phyloP scores from a whole-genome alignment of 2,797 vertebrate species.

The Euthynnus affinis region DNA sequence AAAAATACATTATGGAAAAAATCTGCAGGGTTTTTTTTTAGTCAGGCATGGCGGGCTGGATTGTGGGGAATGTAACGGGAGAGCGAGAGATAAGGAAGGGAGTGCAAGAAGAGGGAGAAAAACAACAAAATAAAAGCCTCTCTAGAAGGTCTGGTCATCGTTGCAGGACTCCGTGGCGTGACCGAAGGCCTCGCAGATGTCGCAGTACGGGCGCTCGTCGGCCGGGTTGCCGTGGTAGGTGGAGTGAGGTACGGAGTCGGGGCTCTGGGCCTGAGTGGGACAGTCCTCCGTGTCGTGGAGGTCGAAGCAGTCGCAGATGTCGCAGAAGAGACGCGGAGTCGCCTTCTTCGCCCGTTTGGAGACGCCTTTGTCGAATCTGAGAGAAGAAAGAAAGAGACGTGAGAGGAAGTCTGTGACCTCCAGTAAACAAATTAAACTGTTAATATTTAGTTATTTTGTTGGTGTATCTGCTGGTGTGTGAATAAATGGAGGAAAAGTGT shows the following conservation, averaged over 20 bases:
- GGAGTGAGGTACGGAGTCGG: conserved; percentile 92
- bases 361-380: conserved; percentile 70
- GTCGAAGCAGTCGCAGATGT: conserved; percentile 98
- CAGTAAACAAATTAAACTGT: too few relatives aligned
- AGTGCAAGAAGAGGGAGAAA: too few relatives aligned
- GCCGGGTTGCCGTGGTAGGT: conserved; percentile 90
- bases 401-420: too few relatives aligned
- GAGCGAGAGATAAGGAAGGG: too few relatives aligned
- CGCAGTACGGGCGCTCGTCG: conserved; percentile 93
- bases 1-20: conserved; percentile 81
- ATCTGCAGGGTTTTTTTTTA: conserved; percentile 57
- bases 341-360: conserved; percentile 92
- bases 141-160: conserved; percentile 95
- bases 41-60: conserved; percentile 35
- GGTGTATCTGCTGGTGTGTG: too few relatives aligned
- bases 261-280: conserved; percentile 94
- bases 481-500: too few relatives aligned
- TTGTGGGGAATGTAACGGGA: not conserved
- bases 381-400: not conserved
- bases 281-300: conserved; percentile 98
- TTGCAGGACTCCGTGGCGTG: conserved; percentile 95
- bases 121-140: too few relatives aligned
- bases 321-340: conserved; percentile 95
- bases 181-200: conserved; percentile 96
- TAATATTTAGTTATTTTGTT: too few relatives aligned